phyloP scores from a whole-genome alignment of 2,888 invertebrate genomes.

The Temnothorax rugatulus region DNA sequence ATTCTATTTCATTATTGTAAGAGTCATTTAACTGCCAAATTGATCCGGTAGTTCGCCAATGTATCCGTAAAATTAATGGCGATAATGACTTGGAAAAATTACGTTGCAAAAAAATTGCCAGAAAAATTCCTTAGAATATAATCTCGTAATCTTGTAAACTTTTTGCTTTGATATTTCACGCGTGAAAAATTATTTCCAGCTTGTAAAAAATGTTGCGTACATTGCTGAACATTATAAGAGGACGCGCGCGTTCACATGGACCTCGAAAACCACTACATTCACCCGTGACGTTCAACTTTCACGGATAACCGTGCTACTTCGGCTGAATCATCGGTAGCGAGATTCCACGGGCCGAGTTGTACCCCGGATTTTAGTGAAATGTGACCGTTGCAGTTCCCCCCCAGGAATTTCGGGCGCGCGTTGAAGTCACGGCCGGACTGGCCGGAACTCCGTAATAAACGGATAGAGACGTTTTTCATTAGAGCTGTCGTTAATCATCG shows the following conservation, averaged over 20 bases:
- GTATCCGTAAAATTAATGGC: neutral
- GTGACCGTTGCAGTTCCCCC: neutral
- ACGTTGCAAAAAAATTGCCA: neutral
- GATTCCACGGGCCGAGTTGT: neutral
- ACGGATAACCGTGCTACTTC: slow-evolving; percentile 21
- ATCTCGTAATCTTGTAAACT: neutral
- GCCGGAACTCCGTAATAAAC: slow-evolving; percentile 58
- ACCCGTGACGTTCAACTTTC: slow-evolving; percentile 6
- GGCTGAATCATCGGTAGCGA: slow-evolving; percentile 28
- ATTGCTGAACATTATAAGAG: neutral
- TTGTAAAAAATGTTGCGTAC: neutral
- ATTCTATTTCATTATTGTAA: neutral
- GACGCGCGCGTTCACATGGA: neutral
- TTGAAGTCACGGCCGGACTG: neutral
- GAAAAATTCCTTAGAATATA: neutral
- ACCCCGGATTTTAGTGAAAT: slow-evolving; percentile 20
- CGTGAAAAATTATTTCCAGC: neutral
- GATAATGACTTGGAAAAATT: neutral
- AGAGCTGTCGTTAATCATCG: slow-evolving; percentile 70
- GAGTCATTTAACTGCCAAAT: neutral
- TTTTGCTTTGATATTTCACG: neutral
- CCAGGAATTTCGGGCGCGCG: slow-evolving; percentile 15
- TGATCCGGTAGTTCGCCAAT: neutral
- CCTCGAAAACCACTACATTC: neutral
- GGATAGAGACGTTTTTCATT: slow-evolving; percentile 70